Evolutionary conservation across 2,113 vertebrate species (phyloP).

Genomic region (Sakesphorus luctuosus): DNA sequence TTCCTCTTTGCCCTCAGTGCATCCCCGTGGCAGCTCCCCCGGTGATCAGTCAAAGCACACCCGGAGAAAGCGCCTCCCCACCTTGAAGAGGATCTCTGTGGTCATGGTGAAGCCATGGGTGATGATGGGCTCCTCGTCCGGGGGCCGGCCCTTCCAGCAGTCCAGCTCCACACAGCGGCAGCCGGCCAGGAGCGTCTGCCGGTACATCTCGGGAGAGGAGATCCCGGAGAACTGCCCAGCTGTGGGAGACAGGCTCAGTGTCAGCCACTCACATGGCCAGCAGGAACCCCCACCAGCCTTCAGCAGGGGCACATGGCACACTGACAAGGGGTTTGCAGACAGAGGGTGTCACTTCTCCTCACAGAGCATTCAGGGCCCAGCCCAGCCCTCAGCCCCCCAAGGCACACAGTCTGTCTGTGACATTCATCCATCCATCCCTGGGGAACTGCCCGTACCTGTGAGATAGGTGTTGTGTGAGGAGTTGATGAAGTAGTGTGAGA

Average conservation of each 20-base stretch:
- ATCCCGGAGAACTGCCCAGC: constrained; percentile 95
- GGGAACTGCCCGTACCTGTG: constrained; percentile 77
- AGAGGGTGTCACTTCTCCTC: background rate
- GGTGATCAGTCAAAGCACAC: background rate
- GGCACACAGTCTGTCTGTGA: background rate
- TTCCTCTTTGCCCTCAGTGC: background rate
- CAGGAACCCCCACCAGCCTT: background rate
- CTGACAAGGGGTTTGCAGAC: background rate
- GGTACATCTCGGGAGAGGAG: constrained; percentile 97
- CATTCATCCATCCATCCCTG: accelerated
- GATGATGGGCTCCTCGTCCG: constrained; percentile 95
- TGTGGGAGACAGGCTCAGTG: constrained; percentile 20
- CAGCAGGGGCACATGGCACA: background rate
- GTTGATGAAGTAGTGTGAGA: constrained; percentile 95
- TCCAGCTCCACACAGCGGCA: constrained; percentile 97
- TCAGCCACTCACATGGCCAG: background rate
- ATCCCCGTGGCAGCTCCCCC: background rate
- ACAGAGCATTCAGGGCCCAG: background rate
- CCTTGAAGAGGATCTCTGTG: constrained; percentile 97
- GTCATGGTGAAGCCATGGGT: constrained; percentile 99
- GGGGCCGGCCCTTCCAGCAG: constrained; percentile 96
- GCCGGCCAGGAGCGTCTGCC: constrained; percentile 91
- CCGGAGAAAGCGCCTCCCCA: background rate
- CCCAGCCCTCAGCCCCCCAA: background rate
- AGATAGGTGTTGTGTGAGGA: constrained; percentile 98